Conservation (phyloP, 2,797 vertebrate genomes). For the Gephyroberyx darwinii region DNA sequence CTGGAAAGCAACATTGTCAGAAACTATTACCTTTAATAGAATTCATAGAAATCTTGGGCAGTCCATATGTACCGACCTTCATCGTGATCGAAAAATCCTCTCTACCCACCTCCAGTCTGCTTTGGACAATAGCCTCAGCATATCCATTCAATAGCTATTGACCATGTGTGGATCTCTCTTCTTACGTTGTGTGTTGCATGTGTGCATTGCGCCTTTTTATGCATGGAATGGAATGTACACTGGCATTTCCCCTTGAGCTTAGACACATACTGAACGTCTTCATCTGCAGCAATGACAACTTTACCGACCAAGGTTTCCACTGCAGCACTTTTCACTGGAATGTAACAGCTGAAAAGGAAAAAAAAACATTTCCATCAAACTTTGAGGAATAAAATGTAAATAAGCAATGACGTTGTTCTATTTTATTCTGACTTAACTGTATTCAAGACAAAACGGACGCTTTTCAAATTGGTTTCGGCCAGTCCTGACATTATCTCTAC, state of each 20-base stretch:
- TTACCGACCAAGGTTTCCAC: too few relatives aligned
- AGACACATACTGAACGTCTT: too few relatives aligned
- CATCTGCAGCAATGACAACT: too few relatives aligned
- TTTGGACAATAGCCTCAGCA: constrained; percentile 35
- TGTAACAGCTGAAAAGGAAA: too few relatives aligned
- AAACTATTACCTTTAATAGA: constrained; percentile 4
- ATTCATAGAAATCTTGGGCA: neutral
- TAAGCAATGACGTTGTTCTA: too few relatives aligned
- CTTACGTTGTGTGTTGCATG: constrained; percentile 8
- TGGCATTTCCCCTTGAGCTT: too few relatives aligned
- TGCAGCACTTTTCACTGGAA: too few relatives aligned
- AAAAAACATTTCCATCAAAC: too few relatives aligned
- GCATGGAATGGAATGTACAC: too few relatives aligned
- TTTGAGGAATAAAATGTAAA: too few relatives aligned
- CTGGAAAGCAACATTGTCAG: neutral
- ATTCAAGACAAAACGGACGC: neutral
- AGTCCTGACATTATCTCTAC: constrained; percentile 42
- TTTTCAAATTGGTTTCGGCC: neutral
- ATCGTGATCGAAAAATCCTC: constrained; percentile 28
- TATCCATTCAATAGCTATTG: constrained; percentile 34
- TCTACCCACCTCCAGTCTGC: constrained; percentile 28
- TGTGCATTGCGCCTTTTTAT: neutral
- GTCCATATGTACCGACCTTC: constrained; percentile 44
- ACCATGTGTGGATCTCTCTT: constrained; percentile 15
- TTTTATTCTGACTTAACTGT: too few relatives aligned